These are phyloP conservation scores for Clarias macrocephalus DNA, from an alignment of 2,113 vertebrate species.

Conservation along the genomic window DNA sequence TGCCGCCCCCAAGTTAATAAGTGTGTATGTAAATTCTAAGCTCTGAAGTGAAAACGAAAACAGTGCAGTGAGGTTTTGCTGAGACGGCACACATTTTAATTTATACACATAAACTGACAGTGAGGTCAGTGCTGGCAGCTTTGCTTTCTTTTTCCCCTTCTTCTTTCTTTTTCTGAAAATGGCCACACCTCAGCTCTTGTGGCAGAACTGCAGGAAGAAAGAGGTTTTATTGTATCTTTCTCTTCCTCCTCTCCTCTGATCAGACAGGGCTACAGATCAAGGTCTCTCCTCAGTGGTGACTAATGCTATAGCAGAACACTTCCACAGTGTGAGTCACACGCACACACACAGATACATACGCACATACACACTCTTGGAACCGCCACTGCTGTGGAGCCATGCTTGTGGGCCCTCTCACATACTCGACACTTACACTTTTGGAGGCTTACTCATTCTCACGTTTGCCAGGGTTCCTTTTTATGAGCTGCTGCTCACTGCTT, in stretches of 20 bases:
- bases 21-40: neutral
- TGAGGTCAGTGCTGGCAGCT: neutral
- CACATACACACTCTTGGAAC: conserved; percentile 29
- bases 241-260: conserved; percentile 10
- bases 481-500: conserved; percentile 24
- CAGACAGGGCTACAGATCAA: conserved; percentile 44
- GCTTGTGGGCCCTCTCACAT: conserved; percentile 32
- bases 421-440: conserved; percentile 48
- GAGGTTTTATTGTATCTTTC: conserved; percentile 22
- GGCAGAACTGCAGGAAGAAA: conserved; percentile 17
- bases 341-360: conserved; percentile 22
- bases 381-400: conserved; percentile 14
- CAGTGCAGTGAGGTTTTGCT: neutral
- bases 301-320: conserved; percentile 51
- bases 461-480: conserved; percentile 50
- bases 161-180: conserved; percentile 25
- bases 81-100: neutral
- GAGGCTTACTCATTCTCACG: conserved; percentile 48
- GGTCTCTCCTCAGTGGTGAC: conserved; percentile 46
- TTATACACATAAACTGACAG: neutral
- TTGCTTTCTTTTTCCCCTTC: conserved; percentile 41
- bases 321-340: conserved; percentile 46
- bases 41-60: neutral
- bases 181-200: conserved; percentile 3
- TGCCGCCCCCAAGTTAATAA: conserved; percentile 34